These are phyloP conservation scores for Eufriesea mexicana DNA, from an alignment of 1,140 invertebrate species.

Conservation along the genomic window DNA sequence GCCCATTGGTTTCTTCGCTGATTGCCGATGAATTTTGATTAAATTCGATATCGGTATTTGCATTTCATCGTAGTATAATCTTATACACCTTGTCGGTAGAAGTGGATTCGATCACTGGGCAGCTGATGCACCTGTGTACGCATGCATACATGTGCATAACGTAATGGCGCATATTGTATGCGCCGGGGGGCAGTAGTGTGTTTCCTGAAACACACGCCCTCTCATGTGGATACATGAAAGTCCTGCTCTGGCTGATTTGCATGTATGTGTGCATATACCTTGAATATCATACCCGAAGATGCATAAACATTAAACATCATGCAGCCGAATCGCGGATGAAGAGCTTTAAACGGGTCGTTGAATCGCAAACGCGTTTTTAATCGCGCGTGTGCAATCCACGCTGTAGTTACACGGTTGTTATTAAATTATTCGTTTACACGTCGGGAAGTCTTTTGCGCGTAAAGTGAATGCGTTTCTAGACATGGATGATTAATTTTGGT, in stretches of 20 bases:
- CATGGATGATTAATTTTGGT: too few species aligned
- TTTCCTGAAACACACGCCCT: conserved; percentile 51
- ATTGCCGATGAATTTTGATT: not conserved
- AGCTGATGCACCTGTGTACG: conserved; percentile 18
- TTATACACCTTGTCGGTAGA: not conserved
- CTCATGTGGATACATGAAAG: conserved; percentile 49
- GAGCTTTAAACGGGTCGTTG: not conserved
- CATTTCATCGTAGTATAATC: not conserved
- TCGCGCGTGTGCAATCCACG: too few species aligned
- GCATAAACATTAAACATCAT: conserved; percentile 48
- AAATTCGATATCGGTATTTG: not conserved
- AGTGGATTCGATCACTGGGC: not conserved
- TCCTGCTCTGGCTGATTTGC: conserved; percentile 41
- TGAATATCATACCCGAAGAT: conserved; percentile 31
- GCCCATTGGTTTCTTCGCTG: fast-evolving
- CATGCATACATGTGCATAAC: conserved; percentile 18
- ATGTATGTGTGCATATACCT: conserved; percentile 48
- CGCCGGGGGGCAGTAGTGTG: conserved; percentile 6
- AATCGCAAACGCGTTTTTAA: not conserved
- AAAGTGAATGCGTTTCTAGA: too few species aligned
- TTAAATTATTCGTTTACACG: not conserved
- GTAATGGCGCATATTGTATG: conserved; percentile 56
- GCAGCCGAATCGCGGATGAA: not conserved
- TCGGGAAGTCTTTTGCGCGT: too few species aligned
- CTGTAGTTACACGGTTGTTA: not conserved